Conservation (phyloP, 2,113 vertebrate species). For the Neolamprologus caudopunctatus region DNA sequence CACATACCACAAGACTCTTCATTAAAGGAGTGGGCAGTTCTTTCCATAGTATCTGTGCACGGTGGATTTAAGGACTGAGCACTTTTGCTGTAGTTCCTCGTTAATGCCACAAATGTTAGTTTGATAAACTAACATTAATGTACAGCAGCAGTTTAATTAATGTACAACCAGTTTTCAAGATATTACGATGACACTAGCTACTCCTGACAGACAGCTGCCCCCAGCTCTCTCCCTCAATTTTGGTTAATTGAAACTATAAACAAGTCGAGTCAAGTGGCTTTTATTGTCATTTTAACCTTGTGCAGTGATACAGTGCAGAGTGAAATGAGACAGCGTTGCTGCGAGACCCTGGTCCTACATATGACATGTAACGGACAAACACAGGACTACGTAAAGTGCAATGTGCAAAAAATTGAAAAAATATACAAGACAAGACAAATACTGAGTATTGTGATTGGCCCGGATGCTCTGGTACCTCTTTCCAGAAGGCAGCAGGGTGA, state of each 20-base stretch:
- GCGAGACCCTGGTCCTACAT: too few relatives aligned
- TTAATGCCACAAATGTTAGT: not conserved
- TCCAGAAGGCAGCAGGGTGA: too few relatives aligned
- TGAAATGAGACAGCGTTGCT: too few relatives aligned
- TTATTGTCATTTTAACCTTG: too few relatives aligned
- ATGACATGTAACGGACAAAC: too few relatives aligned
- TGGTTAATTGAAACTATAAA: not conserved
- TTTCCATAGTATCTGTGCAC: not conserved
- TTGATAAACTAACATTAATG: not conserved
- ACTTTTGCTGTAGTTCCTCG: not conserved
- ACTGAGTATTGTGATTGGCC: too few relatives aligned
- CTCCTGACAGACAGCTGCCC: not conserved
- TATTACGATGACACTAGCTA: not conserved
- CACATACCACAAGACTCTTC: not conserved
- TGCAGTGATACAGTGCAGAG: too few relatives aligned
- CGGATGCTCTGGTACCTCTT: too few relatives aligned
- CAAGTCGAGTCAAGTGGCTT: too few relatives aligned
- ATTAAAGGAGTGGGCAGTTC: fast-evolving
- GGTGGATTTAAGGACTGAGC: not conserved
- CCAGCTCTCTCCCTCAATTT: not conserved
- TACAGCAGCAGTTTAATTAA: not conserved
- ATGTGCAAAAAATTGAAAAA: too few relatives aligned
- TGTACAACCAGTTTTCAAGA: not conserved
- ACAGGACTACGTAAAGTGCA: too few relatives aligned
- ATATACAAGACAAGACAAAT: too few relatives aligned